Percentiles rank a stretch among this genome's conserved stretches.
These are phyloP conservation scores for human DNA, from an alignment of 2,113 vertebrate species.

Conservation along the genomic window DNA sequence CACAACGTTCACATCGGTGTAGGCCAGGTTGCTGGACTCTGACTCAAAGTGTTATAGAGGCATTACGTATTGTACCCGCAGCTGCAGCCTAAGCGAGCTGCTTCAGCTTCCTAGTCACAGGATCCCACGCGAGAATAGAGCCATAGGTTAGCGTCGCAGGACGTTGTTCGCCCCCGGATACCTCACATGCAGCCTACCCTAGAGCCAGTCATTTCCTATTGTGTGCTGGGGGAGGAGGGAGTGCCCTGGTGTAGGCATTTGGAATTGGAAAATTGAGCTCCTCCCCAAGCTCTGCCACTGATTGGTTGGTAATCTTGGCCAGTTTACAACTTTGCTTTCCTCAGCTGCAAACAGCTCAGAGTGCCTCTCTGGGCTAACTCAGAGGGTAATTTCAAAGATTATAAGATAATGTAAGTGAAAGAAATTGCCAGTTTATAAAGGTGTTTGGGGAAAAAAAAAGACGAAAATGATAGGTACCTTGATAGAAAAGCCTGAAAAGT, in stretches of 20 bases:
- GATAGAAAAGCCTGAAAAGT: neutral
- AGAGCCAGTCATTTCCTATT: neutral
- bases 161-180: neutral
- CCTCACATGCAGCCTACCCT: neutral
- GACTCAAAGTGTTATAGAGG: neutral
- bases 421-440: conserved; percentile 5
- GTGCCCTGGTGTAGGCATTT: neutral
- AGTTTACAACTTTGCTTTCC: neutral
- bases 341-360: neutral
- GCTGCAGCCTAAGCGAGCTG: neutral
- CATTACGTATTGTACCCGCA: neutral
- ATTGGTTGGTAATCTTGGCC: neutral
- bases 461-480: neutral
- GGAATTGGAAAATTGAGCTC: neutral
- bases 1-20: neutral
- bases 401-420: neutral
- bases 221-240: too few species aligned
- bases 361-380: neutral
- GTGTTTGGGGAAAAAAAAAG: neutral
- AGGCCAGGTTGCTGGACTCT: neutral
- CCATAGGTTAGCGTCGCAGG: neutral
- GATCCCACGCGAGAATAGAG: neutral
- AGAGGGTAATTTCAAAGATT: neutral
- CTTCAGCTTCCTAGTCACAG: neutral
- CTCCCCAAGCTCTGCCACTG: neutral